Base-by-base conservation (phyloP, 2,113 vertebrate genomes). In the Ammospiza nelsoni region DNA sequence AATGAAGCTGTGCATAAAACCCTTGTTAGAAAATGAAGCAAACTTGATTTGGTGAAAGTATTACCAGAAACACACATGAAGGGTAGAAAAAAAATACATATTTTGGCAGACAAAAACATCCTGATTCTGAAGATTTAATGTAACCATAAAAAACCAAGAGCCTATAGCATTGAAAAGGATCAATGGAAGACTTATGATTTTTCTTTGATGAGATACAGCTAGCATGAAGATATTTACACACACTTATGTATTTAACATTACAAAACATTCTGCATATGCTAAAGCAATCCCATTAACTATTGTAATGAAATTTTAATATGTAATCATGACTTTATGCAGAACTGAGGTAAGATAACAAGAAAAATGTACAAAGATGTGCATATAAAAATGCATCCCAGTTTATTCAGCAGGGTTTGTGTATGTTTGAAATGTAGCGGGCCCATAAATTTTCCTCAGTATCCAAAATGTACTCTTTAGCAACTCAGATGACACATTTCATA, bases 61-160 rank as follows among this genome's bases (percentile, higher is more conserved):
- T 54, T 94, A 96, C 46, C n/a, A 84, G 82, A 95, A 96, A 87
- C 44, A 54, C 10, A 87, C 6, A 69, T 13, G 52, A 95, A 78
- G 21, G 15, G 49, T 49, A 84, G 75, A 96, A 94, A 95, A 12
- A 89, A 12, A 89, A 94, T 5, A 66, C 6, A 31, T 44, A 82
- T 6, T 31, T 43, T 77, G 18, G 81, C 28, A 84, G 27, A 90
- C 21, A 63, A 86, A 96, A 90, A 80, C 23, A 59, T 21, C 11
- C 28, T 69, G 18, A 67, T 66, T 52, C 46, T 74, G 35, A 65
- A 81, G 43, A 9, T 49, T 69, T 69, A 80, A 80, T 61, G 52
- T 67, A 28, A 55, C 12, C 19, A 43, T 10, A 49, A 78, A 87
- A 79, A 73, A 84, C 9, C n/a, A 33, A 58, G 3, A 81, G 7